These are phyloP conservation scores for Salvelinus alpinus DNA, from an alignment of 2,113 vertebrate species.

Conservation along the genomic window DNA sequence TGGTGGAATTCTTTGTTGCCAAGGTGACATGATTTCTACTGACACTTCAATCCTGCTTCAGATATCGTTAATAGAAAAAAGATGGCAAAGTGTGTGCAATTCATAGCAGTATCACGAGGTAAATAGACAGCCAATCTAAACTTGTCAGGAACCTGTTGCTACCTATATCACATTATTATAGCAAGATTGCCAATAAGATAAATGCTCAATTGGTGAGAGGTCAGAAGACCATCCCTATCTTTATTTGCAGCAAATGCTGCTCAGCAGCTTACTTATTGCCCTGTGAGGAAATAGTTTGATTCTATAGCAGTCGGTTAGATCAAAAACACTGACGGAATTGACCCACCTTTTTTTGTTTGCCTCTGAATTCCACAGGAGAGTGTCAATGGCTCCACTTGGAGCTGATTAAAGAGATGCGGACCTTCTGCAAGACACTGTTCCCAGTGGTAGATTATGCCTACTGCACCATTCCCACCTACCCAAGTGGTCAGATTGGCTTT, in stretches of 20 bases:
- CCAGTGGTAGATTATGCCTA: conserved; percentile 94
- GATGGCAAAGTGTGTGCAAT: background rate
- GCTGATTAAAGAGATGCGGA: conserved; percentile 96
- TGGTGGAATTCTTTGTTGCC: conserved; percentile 94
- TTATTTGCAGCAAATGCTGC: too few species aligned
- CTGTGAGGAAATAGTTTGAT: too few species aligned
- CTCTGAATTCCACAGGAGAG: conserved; percentile 77
- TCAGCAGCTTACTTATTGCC: too few species aligned
- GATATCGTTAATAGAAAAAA: background rate
- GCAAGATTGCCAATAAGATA: too few species aligned
- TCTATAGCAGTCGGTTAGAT: too few species aligned
- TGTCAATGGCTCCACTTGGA: conserved; percentile 98
- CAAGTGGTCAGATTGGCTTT: conserved; percentile 97
- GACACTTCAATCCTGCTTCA: background rate
- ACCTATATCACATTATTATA: too few species aligned
- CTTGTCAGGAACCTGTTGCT: too few species aligned
- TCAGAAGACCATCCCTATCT: too few species aligned
- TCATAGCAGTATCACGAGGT: background rate
- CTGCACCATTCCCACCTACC: conserved; percentile 95
- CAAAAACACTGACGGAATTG: background rate
- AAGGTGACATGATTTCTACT: conserved; percentile 77
- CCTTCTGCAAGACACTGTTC: conserved; percentile 94
- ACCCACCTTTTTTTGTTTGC: background rate
- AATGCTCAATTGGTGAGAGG: too few species aligned
- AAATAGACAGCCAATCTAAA: too few species aligned